These are phyloP conservation scores for Melanotaenia nigrans DNA, from an alignment of 2,797 vertebrate species.

Conservation along the genomic window DNA sequence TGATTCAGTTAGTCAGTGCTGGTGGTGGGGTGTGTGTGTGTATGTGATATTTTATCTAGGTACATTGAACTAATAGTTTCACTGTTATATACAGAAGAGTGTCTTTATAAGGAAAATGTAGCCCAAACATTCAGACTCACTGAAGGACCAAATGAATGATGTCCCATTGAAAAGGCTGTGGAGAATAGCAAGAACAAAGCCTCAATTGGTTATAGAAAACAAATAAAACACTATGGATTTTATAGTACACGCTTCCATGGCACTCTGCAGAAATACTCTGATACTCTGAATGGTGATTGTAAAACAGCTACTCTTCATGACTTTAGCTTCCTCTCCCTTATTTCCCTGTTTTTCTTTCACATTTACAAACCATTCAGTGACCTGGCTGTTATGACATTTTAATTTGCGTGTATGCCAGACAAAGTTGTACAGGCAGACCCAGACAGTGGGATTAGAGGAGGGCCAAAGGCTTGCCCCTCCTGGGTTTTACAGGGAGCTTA, in stretches of 20 bases:
- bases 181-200: conserved; percentile 1
- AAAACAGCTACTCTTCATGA: neutral
- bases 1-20: conserved; percentile 13
- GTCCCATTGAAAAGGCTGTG: conserved; percentile 16
- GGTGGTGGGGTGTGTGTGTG: neutral
- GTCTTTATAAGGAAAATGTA: conserved; percentile 21
- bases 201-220: neutral
- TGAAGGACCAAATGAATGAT: neutral
- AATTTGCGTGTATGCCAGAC: conserved; percentile 27
- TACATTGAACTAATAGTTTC: conserved; percentile 26
- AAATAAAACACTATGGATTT: conserved; percentile 12
- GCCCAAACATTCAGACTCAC: conserved; percentile 7
- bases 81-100: conserved; percentile 12
- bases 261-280: conserved; percentile 3
- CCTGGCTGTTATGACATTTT: conserved; percentile 9
- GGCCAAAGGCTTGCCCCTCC: conserved; percentile 12
- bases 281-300: neutral
- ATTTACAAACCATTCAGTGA: conserved; percentile 16
- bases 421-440: conserved; percentile 37
- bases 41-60: conserved; percentile 31
- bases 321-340: neutral
- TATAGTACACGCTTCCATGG: neutral
- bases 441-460: conserved; percentile 66
- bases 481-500: conserved; percentile 34
- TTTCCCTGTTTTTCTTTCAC: conserved; percentile 11